Evolutionary conservation across 2,113 vertebrate species (phyloP).

Genomic region (Pampusana beccarii): DNA sequence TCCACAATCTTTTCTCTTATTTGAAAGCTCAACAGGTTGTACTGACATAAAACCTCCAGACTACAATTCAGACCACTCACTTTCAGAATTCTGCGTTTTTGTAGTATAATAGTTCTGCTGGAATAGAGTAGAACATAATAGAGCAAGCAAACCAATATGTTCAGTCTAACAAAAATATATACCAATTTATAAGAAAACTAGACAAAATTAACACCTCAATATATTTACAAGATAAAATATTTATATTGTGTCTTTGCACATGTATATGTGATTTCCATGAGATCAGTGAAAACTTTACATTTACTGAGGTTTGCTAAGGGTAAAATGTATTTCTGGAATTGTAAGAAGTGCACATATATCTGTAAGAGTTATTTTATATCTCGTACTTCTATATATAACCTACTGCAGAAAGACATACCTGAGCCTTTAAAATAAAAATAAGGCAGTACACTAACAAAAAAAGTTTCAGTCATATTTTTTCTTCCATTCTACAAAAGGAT

Average conservation of each 20-base stretch:
- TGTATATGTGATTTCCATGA: background rate
- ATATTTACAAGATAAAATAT: background rate
- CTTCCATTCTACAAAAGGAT: background rate
- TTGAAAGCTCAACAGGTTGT: background rate
- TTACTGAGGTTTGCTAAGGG: background rate
- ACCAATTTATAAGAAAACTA: background rate
- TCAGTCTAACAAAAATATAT: background rate
- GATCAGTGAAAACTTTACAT: background rate
- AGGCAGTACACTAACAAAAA: background rate
- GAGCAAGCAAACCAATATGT: background rate
- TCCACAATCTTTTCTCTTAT: background rate
- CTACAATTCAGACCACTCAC: background rate
- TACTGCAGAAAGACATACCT: background rate
- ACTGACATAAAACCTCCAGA: background rate
- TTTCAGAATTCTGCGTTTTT: conserved; percentile 1
- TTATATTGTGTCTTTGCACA: background rate
- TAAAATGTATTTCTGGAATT: background rate
- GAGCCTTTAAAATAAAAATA: background rate
- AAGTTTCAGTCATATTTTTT: background rate
- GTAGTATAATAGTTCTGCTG: background rate
- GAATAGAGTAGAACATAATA: background rate
- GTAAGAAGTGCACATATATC: background rate
- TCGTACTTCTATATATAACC: background rate
- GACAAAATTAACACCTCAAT: background rate
- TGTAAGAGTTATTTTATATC: background rate